Evolutionary conservation across 2,888 invertebrate genomes (phyloP).

Genomic region (Sinopyrophorus schimmeli): DNA sequence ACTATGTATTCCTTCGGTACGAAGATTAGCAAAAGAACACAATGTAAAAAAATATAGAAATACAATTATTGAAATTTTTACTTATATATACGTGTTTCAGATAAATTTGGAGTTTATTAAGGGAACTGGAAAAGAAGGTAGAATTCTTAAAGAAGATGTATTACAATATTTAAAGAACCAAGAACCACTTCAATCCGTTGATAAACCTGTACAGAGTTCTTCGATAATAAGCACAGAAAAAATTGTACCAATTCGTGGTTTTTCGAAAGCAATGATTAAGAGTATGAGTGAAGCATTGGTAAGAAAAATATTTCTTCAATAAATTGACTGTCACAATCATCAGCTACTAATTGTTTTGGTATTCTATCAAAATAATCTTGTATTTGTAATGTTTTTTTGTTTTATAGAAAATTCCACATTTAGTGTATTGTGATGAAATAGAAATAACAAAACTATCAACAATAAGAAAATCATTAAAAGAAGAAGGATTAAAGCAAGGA

Average conservation of each 20-base stretch:
- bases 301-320: no score
- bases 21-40: constrained; percentile 89
- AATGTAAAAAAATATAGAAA: constrained; percentile 62
- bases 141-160: constrained; percentile 95
- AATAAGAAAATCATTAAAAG: constrained; percentile 69
- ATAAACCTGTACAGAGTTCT: no score
- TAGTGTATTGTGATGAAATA: constrained; percentile 93
- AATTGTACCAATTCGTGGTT: constrained; percentile 74
- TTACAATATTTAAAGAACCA: constrained; percentile 63
- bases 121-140: constrained; percentile 84
- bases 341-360: no score
- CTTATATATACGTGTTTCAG: constrained; percentile 52
- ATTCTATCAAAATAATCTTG: no score
- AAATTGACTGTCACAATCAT: no score
- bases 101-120: constrained; percentile 69
- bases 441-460: constrained; percentile 76
- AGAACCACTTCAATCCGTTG: constrained; percentile 49
- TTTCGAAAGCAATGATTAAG: constrained; percentile 92
- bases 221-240: constrained; percentile 51
- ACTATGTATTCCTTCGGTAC: constrained; percentile 83
- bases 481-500: constrained; percentile 62
- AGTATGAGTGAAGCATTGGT: constrained; percentile 89
- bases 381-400: no score
- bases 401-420: constrained; percentile 86
- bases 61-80: constrained; percentile 1